Base-by-base conservation (phyloP, 1,140 invertebrate genomes). In the Sinonovacula constricta region DNA sequence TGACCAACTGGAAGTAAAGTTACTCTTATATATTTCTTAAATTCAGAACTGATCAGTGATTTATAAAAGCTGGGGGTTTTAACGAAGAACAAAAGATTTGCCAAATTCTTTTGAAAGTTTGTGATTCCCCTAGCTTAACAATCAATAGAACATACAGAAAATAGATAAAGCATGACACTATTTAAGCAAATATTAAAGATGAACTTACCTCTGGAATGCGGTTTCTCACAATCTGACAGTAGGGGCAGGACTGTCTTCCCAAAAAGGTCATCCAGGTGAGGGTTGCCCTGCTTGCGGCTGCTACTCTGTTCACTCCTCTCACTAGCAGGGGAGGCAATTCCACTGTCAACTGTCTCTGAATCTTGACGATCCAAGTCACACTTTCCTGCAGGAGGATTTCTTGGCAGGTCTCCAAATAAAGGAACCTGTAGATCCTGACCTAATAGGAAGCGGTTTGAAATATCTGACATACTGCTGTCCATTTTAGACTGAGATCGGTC, bases 321-420 rank as follows among this genome's bases (percentile, higher is more conserved):
- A 30, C 71, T 74, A 4, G 49, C 62, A 4, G 71, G 71, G 14
- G 71, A 74, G 24, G 36, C 39, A 22, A 74, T 65, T 1, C 71
- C 71, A 74, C 71, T 74, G 22, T 74, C 71, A n/a, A 63, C 18
- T n/a, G 71, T 74, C 14, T 70, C 68, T 2, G 68, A 70, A 31
- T 56, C 49, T 51, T 70, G 68, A 30, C 68, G 53, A 12, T 30
- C 33, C n/a, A 70, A 24, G 1, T 59, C 39, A 45, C 39, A 45
- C 39, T 45, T 45, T 45, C 7, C 18, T 10, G 7, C 39, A 7
- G 18, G 7, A 45, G 39, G 7, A n/a, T n/a, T n/a, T n/a, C n/a
- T n/a, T 45, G 7, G 7, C 18, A 45, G 7, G 18, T 45, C 39
- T 45, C 39, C 39, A 45, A 45, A 45, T 18, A 45, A 18, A 45